Conservation (phyloP, 2,113 vertebrate species). For the Morphnarchus princeps region DNA sequence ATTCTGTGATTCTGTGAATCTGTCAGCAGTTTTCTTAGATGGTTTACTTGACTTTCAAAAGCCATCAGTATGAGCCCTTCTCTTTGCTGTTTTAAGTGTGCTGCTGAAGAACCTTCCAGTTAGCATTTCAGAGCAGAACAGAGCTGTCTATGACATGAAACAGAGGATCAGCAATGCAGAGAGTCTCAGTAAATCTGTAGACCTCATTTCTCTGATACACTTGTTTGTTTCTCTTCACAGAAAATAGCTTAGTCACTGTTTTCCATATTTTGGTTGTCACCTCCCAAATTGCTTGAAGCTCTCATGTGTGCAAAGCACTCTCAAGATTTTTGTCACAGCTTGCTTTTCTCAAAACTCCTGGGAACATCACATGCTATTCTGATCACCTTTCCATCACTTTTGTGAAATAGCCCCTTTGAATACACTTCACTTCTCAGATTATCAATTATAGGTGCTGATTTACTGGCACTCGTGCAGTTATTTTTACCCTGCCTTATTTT, state of each 20-base stretch:
- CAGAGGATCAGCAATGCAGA: background rate
- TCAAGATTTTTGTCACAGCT: background rate
- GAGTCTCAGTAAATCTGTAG: background rate
- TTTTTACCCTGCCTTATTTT: background rate
- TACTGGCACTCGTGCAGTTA: background rate
- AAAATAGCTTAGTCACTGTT: background rate
- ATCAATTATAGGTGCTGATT: background rate
- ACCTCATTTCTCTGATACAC: background rate
- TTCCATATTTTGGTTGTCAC: background rate
- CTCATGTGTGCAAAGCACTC: background rate
- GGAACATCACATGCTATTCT: background rate
- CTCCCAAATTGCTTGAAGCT: slow-evolving; percentile 4
- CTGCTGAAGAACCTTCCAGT: background rate
- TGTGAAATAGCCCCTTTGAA: background rate
- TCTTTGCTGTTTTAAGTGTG: background rate
- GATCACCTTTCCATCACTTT: background rate
- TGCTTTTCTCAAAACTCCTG: background rate
- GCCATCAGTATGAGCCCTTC: background rate
- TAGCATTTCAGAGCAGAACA: background rate
- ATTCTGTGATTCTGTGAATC: background rate
- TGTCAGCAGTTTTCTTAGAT: background rate
- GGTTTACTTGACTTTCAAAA: background rate
- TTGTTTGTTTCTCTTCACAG: background rate
- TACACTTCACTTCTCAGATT: background rate
- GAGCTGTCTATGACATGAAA: background rate